phyloP scores from a whole-genome alignment of 1,140 invertebrate genomes.

The Formica exsecta region DNA sequence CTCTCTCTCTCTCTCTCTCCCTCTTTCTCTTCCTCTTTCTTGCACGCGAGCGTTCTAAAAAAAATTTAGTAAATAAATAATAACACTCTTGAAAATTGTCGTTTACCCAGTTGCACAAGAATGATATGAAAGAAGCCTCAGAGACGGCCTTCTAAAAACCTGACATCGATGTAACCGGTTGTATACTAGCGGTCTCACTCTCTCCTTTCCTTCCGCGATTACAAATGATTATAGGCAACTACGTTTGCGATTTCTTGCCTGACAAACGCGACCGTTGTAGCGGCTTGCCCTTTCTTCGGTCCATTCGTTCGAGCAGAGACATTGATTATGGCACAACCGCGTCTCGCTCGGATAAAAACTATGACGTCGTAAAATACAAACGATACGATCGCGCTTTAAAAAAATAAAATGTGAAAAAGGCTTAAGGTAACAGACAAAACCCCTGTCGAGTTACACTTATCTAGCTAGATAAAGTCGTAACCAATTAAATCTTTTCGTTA shows the following conservation, averaged over 20 bases:
- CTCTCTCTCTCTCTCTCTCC: not conserved
- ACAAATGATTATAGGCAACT: conserved; percentile 63
- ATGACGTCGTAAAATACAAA: not conserved
- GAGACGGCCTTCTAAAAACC: conserved; percentile 48
- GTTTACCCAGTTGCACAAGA: not conserved
- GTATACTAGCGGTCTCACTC: conserved; percentile 39
- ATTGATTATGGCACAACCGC: conserved; percentile 22
- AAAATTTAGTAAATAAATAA: not conserved
- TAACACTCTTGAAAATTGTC: conserved; percentile 18
- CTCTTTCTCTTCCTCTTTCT: not conserved
- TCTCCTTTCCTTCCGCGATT: conserved; percentile 60
- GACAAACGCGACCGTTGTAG: conserved; percentile 42
- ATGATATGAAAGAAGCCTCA: conserved; percentile 26
- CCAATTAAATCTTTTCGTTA: not conserved
- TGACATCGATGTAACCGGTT: conserved; percentile 24
- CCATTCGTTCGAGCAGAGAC: conserved; percentile 40
- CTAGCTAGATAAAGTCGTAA: conserved; percentile 8
- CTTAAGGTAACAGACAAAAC: not conserved
- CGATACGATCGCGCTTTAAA: not conserved
- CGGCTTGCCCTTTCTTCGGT: conserved; percentile 46
- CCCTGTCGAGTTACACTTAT: not conserved
- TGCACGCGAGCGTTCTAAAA: too few species aligned
- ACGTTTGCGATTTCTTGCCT: conserved; percentile 54
- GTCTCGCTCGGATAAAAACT: conserved; percentile 17
- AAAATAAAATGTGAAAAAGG: conserved; percentile 28